Evolutionary conservation across 2,113 vertebrate genomes (phyloP), one percentile per base, ranked within the genome.

Genomic region (Trochalopteron elliotii): DNA sequence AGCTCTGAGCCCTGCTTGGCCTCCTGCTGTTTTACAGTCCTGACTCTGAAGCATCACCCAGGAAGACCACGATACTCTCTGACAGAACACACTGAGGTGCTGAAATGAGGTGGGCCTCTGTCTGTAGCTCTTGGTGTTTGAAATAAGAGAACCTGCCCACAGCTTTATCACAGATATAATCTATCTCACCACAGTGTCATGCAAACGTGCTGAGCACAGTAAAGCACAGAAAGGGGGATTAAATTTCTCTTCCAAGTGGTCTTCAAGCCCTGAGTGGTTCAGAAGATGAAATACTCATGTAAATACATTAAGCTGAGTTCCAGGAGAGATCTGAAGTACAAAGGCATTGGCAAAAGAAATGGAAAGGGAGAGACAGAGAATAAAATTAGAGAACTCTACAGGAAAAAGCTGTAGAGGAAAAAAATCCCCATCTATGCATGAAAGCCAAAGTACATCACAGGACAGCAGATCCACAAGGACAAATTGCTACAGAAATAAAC

Each of bases 401-500:
- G 68, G 23, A 83, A 49, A 86, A 94, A 86, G 35, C 35, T 50
- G 30, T 17, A 88, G 65, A 81, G n/a, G 25, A 69, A 86, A 91
- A 76, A 52, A 60, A 14, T 50, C 42, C 44, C 37, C 30, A 37
- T 45, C 15, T 74, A 12, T 39, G 55, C 50, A 71, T 71, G 56
- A 71, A 90, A 95, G 88, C 90, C 92, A 90, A 90, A 97, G 76
- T 40, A 81, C 59, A 85, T 87, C 90, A 90, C 59, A 89, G 83
- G 68, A 91, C 88, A 96, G 85, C 76, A 92, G 79, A 90, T 90
- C 47, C 82, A 86, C 79, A 65, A 88, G 68, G 12, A 21, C 84
- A 94, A 95, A 95, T 90, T 94, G 88, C 87, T 78, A 56, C 40
- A 93, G 80, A 95, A 95, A 91, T 94, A 76, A 89, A 85, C 87